Evolutionary conservation across 2,113 vertebrate species (phyloP).

Genomic region (Lampris incognitus): DNA sequence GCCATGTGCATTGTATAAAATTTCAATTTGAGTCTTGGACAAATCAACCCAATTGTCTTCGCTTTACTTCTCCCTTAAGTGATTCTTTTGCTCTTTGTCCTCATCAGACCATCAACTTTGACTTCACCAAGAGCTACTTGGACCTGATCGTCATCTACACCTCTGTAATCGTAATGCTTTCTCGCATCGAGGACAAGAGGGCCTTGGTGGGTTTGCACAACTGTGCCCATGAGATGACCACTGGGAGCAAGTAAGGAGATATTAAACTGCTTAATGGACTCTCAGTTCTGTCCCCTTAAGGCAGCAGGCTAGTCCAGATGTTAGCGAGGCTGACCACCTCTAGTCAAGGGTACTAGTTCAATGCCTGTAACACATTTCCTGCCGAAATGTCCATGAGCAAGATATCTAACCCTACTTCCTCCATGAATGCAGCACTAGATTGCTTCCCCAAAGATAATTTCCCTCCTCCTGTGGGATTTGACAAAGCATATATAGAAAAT

Average conservation of each 20-base stretch:
- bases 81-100: background rate
- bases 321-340: too few species aligned
- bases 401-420: too few species aligned
- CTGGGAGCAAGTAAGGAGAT: slow-evolving; percentile 85
- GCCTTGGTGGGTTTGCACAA: slow-evolving; percentile 90
- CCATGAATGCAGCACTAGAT: too few species aligned
- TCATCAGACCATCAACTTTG: slow-evolving; percentile 88
- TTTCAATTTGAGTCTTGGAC: too few species aligned
- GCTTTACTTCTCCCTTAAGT: background rate
- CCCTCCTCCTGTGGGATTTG: too few species aligned
- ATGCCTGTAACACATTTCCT: too few species aligned
- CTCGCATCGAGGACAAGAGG: slow-evolving; percentile 92
- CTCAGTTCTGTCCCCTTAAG: background rate
- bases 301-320: background rate
- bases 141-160: slow-evolving; percentile 92
- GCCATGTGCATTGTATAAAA: too few species aligned
- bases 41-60: background rate
- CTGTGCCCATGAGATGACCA: slow-evolving; percentile 91
- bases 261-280: background rate
- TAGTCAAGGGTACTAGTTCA: too few species aligned
- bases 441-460: too few species aligned
- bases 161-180: slow-evolving; percentile 89
- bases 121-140: slow-evolving; percentile 92
- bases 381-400: too few species aligned
- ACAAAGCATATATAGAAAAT: too few species aligned